phyloP scores from a whole-genome alignment of 2,888 invertebrate genomes.

The Chymomyza fuscimana region DNA sequence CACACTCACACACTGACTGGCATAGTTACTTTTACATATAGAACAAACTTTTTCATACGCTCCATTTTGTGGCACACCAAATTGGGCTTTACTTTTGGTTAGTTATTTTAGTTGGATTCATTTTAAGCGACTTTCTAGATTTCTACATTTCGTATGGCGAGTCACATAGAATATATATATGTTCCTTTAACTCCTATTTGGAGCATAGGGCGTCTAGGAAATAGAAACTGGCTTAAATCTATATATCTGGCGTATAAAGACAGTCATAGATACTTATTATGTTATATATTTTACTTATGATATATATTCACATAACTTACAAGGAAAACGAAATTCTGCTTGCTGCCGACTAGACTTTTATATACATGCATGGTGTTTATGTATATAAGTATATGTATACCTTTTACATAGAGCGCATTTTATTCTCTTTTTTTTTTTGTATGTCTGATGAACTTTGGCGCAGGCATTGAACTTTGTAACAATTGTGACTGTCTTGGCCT shows the following conservation, averaged over 20 bases:
- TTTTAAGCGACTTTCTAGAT: not conserved
- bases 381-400: not conserved
- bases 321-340: not conserved
- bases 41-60: slow-evolving; percentile 46
- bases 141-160: not conserved
- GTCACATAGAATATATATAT: too few species aligned
- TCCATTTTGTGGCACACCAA: slow-evolving; percentile 28
- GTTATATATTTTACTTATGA: not conserved
- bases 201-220: too few species aligned
- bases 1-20: not conserved
- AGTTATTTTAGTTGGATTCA: not conserved
- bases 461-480: not conserved
- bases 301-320: not conserved
- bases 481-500: not conserved
- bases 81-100: not conserved
- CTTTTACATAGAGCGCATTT: not conserved
- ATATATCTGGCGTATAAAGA: not conserved
- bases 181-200: too few species aligned
- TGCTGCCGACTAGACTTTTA: not conserved
- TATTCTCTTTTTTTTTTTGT: not conserved
- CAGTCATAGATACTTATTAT: not conserved
- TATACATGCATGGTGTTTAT: not conserved
- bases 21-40: slow-evolving; percentile 35
- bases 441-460: not conserved
- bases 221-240: not conserved